Percentiles rank a stretch among this genome's conserved stretches.
phyloP scores from a whole-genome alignment of 2,888 invertebrate species.

The Spodoptera littoralis region DNA sequence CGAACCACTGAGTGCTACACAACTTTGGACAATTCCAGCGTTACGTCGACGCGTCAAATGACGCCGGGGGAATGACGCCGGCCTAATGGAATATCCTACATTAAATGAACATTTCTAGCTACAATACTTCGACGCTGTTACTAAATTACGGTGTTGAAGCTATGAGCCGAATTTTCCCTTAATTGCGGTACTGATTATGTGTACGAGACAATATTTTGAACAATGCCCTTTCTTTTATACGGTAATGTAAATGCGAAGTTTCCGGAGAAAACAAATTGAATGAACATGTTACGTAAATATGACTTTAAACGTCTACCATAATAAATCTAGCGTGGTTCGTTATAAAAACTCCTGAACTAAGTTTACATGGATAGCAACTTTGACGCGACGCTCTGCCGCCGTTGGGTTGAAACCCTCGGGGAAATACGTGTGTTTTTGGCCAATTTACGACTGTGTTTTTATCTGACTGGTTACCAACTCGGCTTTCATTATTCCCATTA shows the following conservation, averaged over 20 bases:
- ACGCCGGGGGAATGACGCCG: slow-evolving; percentile 40
- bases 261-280: too few relatives aligned
- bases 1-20: slow-evolving; percentile 41
- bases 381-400: not conserved
- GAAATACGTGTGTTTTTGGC: slow-evolving; percentile 23
- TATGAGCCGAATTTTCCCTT: slow-evolving; percentile 14
- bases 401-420: slow-evolving; percentile 9
- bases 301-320: slow-evolving; percentile 19
- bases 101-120: slow-evolving; percentile 42
- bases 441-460: slow-evolving; percentile 25
- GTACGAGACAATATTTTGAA: slow-evolving; percentile 1
- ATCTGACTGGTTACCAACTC: slow-evolving; percentile 19
- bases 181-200: slow-evolving; percentile 7
- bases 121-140: slow-evolving; percentile 28
- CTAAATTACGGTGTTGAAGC: slow-evolving; percentile 17
- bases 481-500: slow-evolving; percentile 10
- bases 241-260: slow-evolving; percentile 7
- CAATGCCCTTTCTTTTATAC: not conserved
- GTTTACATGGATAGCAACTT: slow-evolving; percentile 24
- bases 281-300: slow-evolving; percentile 13
- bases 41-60: slow-evolving; percentile 43
- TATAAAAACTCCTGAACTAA: slow-evolving; percentile 6
- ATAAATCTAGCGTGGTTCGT: slow-evolving; percentile 6
- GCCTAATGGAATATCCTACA: slow-evolving; percentile 51
- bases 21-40: slow-evolving; percentile 54